Conservation (phyloP, 2,113 vertebrate genomes). For the Rafetus swinhoei region DNA sequence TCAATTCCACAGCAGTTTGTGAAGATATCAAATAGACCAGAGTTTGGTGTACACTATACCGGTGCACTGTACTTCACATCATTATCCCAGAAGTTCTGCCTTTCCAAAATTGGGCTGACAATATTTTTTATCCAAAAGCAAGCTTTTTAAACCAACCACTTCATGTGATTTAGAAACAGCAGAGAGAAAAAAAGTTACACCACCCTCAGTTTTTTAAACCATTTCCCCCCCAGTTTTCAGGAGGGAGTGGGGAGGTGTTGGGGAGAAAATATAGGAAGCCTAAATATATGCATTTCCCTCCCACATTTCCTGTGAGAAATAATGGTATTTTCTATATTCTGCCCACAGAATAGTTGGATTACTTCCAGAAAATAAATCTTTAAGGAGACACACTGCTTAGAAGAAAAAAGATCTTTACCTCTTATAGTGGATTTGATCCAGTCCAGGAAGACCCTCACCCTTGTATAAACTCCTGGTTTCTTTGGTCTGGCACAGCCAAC, state of each 20-base stretch:
- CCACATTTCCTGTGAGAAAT: not conserved
- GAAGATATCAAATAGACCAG: not conserved
- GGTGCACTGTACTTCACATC: not conserved
- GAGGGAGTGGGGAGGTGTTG: no score
- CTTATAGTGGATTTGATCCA: conserved; percentile 28
- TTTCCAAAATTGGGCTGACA: not conserved
- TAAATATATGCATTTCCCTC: not conserved
- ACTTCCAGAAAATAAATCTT: not conserved
- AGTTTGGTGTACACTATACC: not conserved
- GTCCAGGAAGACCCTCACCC: conserved; percentile 9
- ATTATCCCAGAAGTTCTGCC: not conserved
- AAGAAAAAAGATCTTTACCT: not conserved
- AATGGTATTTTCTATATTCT: not conserved
- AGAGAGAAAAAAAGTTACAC: not conserved
- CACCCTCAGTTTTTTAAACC: not conserved
- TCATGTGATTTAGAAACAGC: no score
- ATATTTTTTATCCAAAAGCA: no score
- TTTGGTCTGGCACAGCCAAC: not conserved
- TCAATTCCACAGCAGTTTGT: not conserved
- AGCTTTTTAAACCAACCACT: no score
- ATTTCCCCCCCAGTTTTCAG: no score
- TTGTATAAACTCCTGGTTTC: conserved; percentile 25
- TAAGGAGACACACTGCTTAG: not conserved
- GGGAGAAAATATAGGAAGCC: not conserved
- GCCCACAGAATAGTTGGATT: not conserved